Evolutionary conservation across 2,797 vertebrate genomes (phyloP).

Genomic region (Coendou prehensilis): DNA sequence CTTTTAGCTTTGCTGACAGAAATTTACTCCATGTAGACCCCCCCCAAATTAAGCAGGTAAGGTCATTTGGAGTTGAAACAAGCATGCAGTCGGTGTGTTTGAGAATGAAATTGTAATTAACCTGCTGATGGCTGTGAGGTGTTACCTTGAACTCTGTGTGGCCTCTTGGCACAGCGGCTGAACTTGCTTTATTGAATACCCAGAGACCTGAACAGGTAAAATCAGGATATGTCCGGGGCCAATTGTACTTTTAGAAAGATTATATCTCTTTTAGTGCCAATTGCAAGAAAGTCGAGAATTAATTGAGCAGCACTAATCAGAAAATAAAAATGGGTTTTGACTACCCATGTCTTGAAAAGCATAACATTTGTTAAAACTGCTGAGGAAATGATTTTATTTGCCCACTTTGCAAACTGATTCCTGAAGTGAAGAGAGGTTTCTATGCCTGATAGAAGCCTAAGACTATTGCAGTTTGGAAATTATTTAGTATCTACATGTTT

Average conservation of each 20-base stretch:
- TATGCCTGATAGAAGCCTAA: background rate
- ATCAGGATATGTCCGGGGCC: conserved; percentile 79
- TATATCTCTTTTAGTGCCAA: conserved; percentile 75
- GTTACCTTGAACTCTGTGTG: conserved; percentile 90
- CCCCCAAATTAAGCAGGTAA: conserved; percentile 84
- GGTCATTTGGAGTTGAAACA: conserved; percentile 89
- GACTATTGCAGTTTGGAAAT: conserved; percentile 64
- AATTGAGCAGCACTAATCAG: conserved; percentile 80
- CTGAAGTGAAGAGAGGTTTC: conserved; percentile 55
- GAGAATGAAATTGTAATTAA: conserved; percentile 85
- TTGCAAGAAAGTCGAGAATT: conserved; percentile 71
- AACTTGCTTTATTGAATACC: conserved; percentile 85
- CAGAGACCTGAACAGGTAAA: conserved; percentile 88
- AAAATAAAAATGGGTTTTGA: conserved; percentile 79
- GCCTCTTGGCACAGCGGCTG: conserved; percentile 89
- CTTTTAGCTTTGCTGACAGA: conserved; percentile 86
- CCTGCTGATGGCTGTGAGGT: conserved; percentile 83
- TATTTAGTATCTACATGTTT: conserved; percentile 68
- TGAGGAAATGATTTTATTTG: conserved; percentile 66
- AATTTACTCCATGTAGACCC: conserved; percentile 82
- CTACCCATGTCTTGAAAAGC: conserved; percentile 56
- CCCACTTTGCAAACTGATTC: conserved; percentile 68
- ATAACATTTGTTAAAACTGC: conserved; percentile 71
- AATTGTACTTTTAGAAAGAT: conserved; percentile 80
- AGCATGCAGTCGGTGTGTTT: conserved; percentile 80